These are phyloP conservation scores for Acanthisitta chloris DNA, from an alignment of 2,113 vertebrate genomes.

Conservation along the genomic window DNA sequence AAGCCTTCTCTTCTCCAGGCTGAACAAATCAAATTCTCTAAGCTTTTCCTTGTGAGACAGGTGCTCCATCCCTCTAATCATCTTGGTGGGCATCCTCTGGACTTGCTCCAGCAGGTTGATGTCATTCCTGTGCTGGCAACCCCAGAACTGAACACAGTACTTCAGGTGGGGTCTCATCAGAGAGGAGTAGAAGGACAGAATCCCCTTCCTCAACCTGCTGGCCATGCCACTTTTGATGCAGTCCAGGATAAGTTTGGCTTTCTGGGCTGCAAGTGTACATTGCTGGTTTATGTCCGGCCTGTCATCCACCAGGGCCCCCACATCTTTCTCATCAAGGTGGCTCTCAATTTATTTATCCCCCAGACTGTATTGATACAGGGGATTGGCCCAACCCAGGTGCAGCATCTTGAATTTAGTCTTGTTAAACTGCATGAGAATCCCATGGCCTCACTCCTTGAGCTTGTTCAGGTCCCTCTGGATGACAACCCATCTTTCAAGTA, in stretches of 20 bases:
- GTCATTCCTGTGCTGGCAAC: neutral
- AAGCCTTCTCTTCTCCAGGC: neutral
- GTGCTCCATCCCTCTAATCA: neutral
- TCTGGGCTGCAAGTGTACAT: neutral
- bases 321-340: neutral
- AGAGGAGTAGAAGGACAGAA: neutral
- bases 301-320: neutral
- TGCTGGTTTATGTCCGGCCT: neutral
- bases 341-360: no score
- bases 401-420: neutral
- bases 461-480: neutral
- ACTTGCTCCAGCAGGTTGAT: fast-evolving
- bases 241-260: fast-evolving
- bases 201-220: neutral
- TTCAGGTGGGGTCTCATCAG: neutral
- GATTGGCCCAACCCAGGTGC: neutral
- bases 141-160: neutral
- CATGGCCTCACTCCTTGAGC: neutral
- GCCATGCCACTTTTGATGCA: fast-evolving
- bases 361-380: no score
- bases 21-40: neutral
- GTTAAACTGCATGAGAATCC: neutral
- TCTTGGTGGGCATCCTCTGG: neutral
- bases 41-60: fast-evolving
- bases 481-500: neutral